Evolutionary conservation across 2,888 invertebrate species (phyloP).

Genomic region (Leistus spinibarbis): DNA sequence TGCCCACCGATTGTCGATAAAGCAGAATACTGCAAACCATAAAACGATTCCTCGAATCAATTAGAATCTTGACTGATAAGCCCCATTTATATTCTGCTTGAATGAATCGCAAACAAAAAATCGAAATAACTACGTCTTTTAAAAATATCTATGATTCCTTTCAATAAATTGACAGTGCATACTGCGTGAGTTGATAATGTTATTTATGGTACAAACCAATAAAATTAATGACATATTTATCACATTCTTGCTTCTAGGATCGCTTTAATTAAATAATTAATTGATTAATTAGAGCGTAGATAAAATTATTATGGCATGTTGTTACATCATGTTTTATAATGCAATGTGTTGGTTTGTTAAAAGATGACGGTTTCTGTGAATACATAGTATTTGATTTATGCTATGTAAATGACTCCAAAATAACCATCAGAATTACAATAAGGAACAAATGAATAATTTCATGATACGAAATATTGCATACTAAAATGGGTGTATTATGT

Average conservation of each 20-base stretch:
- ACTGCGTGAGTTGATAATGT: background rate
- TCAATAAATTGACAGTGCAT: background rate
- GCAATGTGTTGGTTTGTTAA: background rate
- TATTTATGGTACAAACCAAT: background rate
- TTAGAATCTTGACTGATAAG: background rate
- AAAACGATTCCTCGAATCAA: constrained; percentile 8
- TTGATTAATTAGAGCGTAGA: constrained; percentile 17
- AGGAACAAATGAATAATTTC: background rate
- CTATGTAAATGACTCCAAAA: background rate
- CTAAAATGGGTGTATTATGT: background rate
- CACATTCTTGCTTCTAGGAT: background rate
- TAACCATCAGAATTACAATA: background rate
- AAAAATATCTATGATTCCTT: background rate
- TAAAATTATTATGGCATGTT: constrained; percentile 17
- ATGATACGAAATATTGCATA: background rate
- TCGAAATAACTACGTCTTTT: background rate
- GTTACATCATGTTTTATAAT: constrained; percentile 3
- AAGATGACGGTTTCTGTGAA: background rate
- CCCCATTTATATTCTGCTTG: background rate
- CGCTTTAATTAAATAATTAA: constrained; percentile 6
- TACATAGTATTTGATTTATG: background rate
- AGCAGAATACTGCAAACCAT: constrained; percentile 3
- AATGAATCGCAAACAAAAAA: background rate
- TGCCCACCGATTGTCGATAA: constrained; percentile 1
- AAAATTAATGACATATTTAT: background rate